Evolutionary conservation across 2,113 vertebrate species (phyloP).

Genomic region (Naja naja): DNA sequence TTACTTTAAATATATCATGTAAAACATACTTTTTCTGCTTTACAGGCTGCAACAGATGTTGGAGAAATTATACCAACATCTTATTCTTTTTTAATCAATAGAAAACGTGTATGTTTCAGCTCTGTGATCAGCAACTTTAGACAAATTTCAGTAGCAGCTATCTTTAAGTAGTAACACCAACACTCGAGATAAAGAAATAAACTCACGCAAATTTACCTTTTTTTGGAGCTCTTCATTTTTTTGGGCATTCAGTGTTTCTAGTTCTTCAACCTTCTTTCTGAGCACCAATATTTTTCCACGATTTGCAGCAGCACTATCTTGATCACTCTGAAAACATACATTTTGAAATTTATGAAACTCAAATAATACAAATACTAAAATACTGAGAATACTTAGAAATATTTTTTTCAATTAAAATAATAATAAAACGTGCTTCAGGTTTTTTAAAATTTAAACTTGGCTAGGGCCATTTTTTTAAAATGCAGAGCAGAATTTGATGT

Average conservation of each 20-base stretch:
- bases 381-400: not conserved
- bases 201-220: constrained; percentile 63
- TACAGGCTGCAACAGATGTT: not conserved
- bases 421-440: not conserved
- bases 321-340: constrained; percentile 57
- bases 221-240: constrained; percentile 74
- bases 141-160: not conserved
- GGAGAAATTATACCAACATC: not conserved
- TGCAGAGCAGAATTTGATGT: not conserved
- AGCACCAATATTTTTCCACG: constrained; percentile 84
- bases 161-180: not conserved
- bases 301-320: constrained; percentile 77
- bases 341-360: not conserved
- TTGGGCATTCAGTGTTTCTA: constrained; percentile 78
- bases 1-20: not conserved
- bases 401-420: not conserved
- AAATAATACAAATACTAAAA: not conserved
- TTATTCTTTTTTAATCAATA: fast-evolving
- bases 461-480: not conserved
- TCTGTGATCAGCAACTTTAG: not conserved
- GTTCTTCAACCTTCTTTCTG: constrained; percentile 83
- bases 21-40: not conserved
- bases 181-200: not conserved
- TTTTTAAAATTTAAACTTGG: not conserved
- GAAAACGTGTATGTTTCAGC: not conserved